Evolutionary conservation across 2,113 vertebrate species (phyloP), one percentile per base, ranked within the genome.

Genomic region (Gobio gobio): DNA sequence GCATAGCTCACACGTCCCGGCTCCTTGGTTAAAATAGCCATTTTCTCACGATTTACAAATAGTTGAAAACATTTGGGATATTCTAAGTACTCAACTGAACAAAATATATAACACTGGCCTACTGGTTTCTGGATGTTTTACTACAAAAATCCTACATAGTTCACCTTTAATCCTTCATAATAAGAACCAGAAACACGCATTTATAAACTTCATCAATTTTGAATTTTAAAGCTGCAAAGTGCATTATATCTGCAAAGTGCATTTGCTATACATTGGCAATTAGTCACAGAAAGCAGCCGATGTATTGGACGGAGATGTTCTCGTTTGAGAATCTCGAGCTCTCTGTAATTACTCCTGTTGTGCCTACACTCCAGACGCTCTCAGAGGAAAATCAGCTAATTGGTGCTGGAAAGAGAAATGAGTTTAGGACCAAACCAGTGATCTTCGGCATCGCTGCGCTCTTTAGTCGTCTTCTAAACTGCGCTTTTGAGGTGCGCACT

Each of bases 271-370:
- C 49, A 56, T 54, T 66, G 26, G 74, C 45, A 84, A 84, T 84
- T 83, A 86, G 79, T 63, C 49, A 20, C 45, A 76, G 68, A 77
- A 51, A 76, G 33, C 79, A 24, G 66, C 47, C 13, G 51, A 82
- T 83, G 58, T 85, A 58, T 45, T 13, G 84, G 81, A 86, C 20
- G 22, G 74, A 70, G 45, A 74, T 68, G 59, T 77, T 63, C 45
- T 78, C 24, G 82, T 85, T 88, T 85, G 59, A 70, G 78, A 66
- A 72, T 85, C 63, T 82, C 12, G 24, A 77, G 74, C 83, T 78
- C 59, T 54, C 79, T 83, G 76, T 86, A 83, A 86, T 86, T 88
- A 88, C 79, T 77, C 43, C 12, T 61, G 74, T 82, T 88, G 45
- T 49, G 70, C 82, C 76, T 47, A 66, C 75, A 88, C 78, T 87